phyloP scores from a whole-genome alignment of 1,140 invertebrate genomes.

The Ganaspis sp. region DNA sequence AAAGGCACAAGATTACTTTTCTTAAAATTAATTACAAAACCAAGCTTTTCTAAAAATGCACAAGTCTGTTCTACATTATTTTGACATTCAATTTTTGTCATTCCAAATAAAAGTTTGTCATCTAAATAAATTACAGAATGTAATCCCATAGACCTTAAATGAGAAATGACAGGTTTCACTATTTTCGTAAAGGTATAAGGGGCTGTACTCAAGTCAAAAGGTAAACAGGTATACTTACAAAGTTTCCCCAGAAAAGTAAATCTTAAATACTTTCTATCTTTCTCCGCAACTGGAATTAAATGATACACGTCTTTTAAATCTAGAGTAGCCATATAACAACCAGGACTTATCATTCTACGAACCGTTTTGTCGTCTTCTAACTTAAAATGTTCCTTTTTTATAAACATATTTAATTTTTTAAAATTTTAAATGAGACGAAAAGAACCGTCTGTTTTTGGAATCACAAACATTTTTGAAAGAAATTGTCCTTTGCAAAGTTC shows the following conservation, averaged over 20 bases:
- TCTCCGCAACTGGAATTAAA: constrained; percentile 40
- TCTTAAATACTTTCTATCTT: constrained; percentile 44
- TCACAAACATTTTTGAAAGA: constrained; percentile 53
- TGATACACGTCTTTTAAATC: constrained; percentile 53
- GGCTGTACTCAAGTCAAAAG: constrained; percentile 41
- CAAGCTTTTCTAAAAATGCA: constrained; percentile 41
- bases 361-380: constrained; percentile 43
- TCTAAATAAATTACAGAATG: constrained; percentile 46
- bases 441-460: constrained; percentile 40
- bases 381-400: constrained; percentile 41
- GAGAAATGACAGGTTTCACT: constrained; percentile 39
- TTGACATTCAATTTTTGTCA: constrained; percentile 16
- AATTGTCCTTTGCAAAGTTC: constrained; percentile 48
- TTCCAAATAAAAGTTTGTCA: constrained; percentile 40
- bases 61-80: constrained; percentile 8
- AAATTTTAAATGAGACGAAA: constrained; percentile 39
- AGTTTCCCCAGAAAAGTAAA: constrained; percentile 30
- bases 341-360: constrained; percentile 16
- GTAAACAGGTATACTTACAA: constrained; percentile 38
- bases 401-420: constrained; percentile 37
- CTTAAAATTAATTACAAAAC: constrained; percentile 49
- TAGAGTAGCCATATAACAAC: constrained; percentile 37
- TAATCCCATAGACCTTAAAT: constrained; percentile 40
- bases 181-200: constrained; percentile 42
- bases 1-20: constrained; percentile 44